Conservation (phyloP, 2,113 vertebrate genomes). For the Leptobrachium leishanense region DNA sequence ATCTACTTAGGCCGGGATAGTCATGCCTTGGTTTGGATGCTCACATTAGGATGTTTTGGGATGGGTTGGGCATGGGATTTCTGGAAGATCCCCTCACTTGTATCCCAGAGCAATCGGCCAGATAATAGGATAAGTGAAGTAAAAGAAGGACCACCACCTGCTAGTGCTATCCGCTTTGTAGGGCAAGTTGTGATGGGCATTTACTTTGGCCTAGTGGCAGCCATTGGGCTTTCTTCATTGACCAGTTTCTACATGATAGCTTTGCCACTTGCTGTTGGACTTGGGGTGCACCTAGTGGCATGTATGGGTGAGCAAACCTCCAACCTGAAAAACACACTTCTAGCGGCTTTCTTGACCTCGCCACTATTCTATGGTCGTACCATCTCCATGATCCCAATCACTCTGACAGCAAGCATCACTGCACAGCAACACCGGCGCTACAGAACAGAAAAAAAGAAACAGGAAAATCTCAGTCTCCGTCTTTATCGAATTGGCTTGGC, state of each 20-base stretch:
- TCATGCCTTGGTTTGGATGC: constrained; percentile 86
- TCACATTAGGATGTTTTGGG: constrained; percentile 84
- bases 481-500: constrained; percentile 76
- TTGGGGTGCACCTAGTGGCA: constrained; percentile 84
- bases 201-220: constrained; percentile 80
- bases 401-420: constrained; percentile 73
- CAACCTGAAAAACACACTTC: constrained; percentile 68
- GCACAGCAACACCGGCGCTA: constrained; percentile 72
- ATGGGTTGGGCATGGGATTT: constrained; percentile 83
- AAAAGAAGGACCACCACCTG: constrained; percentile 52
- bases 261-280: constrained; percentile 78
- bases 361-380: constrained; percentile 79
- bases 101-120: constrained; percentile 68
- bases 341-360: constrained; percentile 73
- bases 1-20: constrained; percentile 85
- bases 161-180: constrained; percentile 67
- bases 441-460: constrained; percentile 50
- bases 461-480: constrained; percentile 59
- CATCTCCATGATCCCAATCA: constrained; percentile 79
- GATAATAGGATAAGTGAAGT: constrained; percentile 45
- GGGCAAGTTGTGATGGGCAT: constrained; percentile 80
- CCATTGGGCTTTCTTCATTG: constrained; percentile 77
- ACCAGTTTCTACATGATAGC: constrained; percentile 77
- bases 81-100: constrained; percentile 80
- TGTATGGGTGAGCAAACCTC: constrained; percentile 78